Base-by-base conservation (phyloP, 2,797 vertebrate genomes). In the Nannoperca australis region DNA sequence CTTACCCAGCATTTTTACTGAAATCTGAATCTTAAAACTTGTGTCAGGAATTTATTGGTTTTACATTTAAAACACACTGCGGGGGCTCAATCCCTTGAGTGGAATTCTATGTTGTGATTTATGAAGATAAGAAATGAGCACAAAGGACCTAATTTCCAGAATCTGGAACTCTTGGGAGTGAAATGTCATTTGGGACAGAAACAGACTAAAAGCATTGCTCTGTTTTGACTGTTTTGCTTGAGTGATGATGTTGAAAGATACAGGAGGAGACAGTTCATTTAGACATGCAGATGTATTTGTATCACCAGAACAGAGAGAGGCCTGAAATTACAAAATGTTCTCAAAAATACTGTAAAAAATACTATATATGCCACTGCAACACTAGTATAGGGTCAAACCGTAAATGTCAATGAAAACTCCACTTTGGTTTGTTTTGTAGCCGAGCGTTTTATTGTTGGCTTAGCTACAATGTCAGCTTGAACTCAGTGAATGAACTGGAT, bases 1-100 rank as follows among this genome's bases (percentile, higher is more conserved):
- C 92, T 88, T 75, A 64, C 42, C 36, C 72, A 58, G 51, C 81
- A 45, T 80, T 84, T 79, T 54, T 54, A 69, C 69, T 56, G 18
- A 87, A 92, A 91, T 78, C 62, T 73, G 75, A 92, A 88, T 90
- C 83, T 87, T 72, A 84, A 91, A 85, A 59, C 73, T 64, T 47
- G 53, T 74, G 85, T 87, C 70, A 68, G 80, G 80, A 89, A 87
- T 87, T 58, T 90, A 90, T 91, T 86, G 76, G 86, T 90, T 89
- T 90, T 84, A 80, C 77, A 74, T 91, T 89, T 87, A 85, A 86
- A 84, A 85, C 58, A 65, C 71, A 15, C 45, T 18, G 53, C 36
- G 65, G 72, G 36, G 51, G 54, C 64, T 22, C 32, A 63, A 67
- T 85, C 81, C 86, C 84, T 18, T 15, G 64, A 86, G 82, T 73